Base-by-base conservation (phyloP, 2,113 vertebrate species). In the Pomatostomus ruficeps region DNA sequence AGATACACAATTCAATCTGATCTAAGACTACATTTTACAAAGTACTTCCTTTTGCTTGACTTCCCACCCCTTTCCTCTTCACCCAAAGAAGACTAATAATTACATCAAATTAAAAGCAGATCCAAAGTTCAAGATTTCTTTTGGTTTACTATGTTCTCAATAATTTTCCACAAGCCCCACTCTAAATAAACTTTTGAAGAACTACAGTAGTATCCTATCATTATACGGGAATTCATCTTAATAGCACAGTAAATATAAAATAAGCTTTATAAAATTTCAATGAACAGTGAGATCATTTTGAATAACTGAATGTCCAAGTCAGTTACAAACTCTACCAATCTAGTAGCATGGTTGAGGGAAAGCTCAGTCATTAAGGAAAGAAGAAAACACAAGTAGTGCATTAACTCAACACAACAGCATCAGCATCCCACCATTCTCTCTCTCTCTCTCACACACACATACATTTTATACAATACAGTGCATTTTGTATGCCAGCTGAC, bases 1-100 rank as follows among this genome's bases (percentile, higher is more conserved):
- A 94, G 97, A 97, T 90, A 97, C 95, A 97, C 97, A 84, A 93
- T 91, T 97, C 97, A 91, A 94, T 95, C 94, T 97, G 95, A 95
- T 96, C 97, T 98, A 98, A 96, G 95, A 97, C 97, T 98, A 98
- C 96, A 96, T 96, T 97, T 97, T 98, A 98, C 97, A 97, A 94
- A 81, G 88, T 73, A 92, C 76, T 97, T 96, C 96, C 95, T 97
- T 97, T 94, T 95, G 75, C 85, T 92, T 94, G 72, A 84, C 55
- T 95, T 97, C 94, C 96, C 92, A 93, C 88, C 94, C 96, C 85
- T 61, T 66, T 88, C 70, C 59, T 95, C 76, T 79, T 83, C 75
- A 81, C 77, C 95, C 96, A 95, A 94, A 97, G 67, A 93, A 95
- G 91, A 90, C 83, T 91, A 88, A 81, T 85, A 92, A 79, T 73